Evolutionary conservation across 2,113 vertebrate genomes (phyloP).

Genomic region (Notarius quadriscutis): DNA sequence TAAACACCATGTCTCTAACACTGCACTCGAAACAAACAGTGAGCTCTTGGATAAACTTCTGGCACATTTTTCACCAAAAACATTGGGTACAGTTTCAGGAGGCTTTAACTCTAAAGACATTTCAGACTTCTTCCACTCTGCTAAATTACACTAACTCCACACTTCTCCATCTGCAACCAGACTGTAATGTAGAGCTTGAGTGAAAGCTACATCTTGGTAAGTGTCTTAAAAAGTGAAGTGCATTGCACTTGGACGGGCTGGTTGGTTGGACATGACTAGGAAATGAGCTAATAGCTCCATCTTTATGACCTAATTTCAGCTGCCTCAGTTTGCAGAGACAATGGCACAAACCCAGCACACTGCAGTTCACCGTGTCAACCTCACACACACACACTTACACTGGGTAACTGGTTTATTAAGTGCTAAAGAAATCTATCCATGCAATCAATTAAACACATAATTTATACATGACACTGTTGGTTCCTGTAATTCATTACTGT

Average conservation of each 20-base stretch:
- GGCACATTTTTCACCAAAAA: constrained; percentile 5
- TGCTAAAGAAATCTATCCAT: neutral
- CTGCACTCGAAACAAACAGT: constrained; percentile 27
- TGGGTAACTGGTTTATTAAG: neutral
- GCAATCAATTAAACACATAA: neutral
- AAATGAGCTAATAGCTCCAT: constrained; percentile 66
- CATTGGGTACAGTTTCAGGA: constrained; percentile 20
- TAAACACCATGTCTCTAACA: constrained; percentile 38
- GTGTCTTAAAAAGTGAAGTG: neutral
- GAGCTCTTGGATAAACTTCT: constrained; percentile 23
- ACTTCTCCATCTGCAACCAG: neutral
- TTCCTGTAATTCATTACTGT: neutral
- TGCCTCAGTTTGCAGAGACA: constrained; percentile 47
- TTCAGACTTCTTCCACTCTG: neutral
- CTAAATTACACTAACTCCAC: neutral
- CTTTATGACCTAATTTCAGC: constrained; percentile 68
- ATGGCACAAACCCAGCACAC: constrained; percentile 30
- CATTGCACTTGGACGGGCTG: constrained; percentile 25
- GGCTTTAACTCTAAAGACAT: neutral
- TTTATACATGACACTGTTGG: neutral
- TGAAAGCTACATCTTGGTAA: neutral
- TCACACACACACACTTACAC: neutral
- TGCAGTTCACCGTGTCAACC: constrained; percentile 1
- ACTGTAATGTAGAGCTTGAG: neutral
- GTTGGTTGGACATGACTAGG: constrained; percentile 50